Evolutionary conservation across 92 coral and sea anemone genomes (phyloP), one percentile per base, ranked within the genome.

Genomic region (Palythoa grandiflora): DNA sequence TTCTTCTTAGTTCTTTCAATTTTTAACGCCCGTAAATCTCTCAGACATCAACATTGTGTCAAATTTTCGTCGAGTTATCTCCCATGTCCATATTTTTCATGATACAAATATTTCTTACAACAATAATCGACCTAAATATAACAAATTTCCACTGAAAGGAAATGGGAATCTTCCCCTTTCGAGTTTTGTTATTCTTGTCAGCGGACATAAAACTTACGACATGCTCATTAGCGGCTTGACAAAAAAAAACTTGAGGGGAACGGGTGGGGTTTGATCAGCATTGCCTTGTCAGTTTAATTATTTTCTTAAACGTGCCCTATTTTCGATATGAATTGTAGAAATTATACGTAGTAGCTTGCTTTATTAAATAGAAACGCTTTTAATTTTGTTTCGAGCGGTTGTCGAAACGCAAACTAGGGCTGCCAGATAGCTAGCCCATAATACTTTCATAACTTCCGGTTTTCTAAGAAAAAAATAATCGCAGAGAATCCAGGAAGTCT

Each of bases 391-490:
- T 15, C 11, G 2, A 39, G 19, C 38, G 14, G 60, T 1, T 28
- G 9, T 10, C 68, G 2, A 9, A 16, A 37, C 14, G n/a, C 28
- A 28, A 28, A 0, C 28, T 28, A 28, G 28, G 0, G 17, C 70
- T 37, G 35, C 84, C 52, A 17, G 37, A 16, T n/a, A 8, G 19
- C n/a, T 16, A 78, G 21, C 39, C 50, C 71, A 37, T 37, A 55
- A 37, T 19, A 59, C 40, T 59, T 36, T 9, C 73, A 75, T 17
- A 71, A 88, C 87, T 88, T 88, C 90, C 90, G 90, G 90, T 80
- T 38, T 72, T 80, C 84, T 79, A 71, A 55, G 80, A 76, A 87
- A 78, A 48, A 36, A 47, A 35, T 38, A 44, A 1, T 28, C 44
- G 57, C 40, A 28, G 1, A 9, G 21, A 54, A 55, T 63, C 52